A percentile compares a stretch with the other conserved stretches of the same genome.
These are phyloP conservation scores for Okamejei kenojei DNA, from an alignment of 2,797 vertebrate species.

Conservation along the genomic window DNA sequence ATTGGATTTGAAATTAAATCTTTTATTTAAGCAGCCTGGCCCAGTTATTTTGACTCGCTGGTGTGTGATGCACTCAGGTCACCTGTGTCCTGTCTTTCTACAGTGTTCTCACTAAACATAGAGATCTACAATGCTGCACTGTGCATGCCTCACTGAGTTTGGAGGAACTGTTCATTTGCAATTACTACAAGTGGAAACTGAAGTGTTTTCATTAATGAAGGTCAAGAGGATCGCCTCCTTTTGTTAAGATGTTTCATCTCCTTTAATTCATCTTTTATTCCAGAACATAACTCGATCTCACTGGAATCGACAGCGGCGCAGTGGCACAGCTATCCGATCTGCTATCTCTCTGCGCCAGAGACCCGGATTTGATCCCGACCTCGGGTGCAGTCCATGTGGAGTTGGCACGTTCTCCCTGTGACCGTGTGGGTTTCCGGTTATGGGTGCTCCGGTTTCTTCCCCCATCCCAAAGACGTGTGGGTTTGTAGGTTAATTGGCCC, in stretches of 20 bases:
- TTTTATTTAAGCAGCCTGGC: neutral
- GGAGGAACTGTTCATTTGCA: neutral
- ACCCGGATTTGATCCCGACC: too few relatives aligned
- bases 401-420: too few relatives aligned
- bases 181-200: constrained; percentile 4
- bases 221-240: neutral
- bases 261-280: neutral
- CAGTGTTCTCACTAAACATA: neutral
- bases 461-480: too few relatives aligned
- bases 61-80: too few relatives aligned
- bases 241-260: neutral
- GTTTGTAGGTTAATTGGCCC: too few relatives aligned
- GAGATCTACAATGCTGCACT: neutral
- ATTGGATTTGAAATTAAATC: neutral
- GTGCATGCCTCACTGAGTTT: neutral
- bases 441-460: too few relatives aligned
- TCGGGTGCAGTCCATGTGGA: too few relatives aligned
- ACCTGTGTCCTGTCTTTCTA: neutral
- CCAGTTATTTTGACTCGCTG: neutral
- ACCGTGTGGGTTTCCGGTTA: too few relatives aligned
- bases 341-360: too few relatives aligned
- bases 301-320: neutral
- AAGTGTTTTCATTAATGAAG: constrained; percentile 19
- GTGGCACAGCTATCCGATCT: too few relatives aligned
- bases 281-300: neutral